Evolutionary conservation across 2,113 vertebrate species (phyloP), one percentile per base, ranked within the genome.

Genomic region (Thalassoma bifasciatum): DNA sequence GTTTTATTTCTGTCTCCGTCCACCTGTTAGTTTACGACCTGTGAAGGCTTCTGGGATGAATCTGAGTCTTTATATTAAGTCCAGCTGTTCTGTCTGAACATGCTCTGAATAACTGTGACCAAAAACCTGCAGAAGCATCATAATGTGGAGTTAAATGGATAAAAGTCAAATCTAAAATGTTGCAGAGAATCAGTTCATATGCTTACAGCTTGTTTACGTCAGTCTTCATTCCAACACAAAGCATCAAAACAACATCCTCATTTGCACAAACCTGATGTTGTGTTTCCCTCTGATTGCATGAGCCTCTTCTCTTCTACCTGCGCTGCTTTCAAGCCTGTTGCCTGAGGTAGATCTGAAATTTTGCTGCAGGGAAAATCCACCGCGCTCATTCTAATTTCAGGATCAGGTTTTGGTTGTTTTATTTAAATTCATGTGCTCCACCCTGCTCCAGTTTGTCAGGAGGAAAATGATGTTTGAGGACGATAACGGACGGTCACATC

Each of bases 341-440:
- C 62, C 50, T 13, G 2, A 56, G 40, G 44, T 38, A 8, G 16
- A 30, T 53, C 24, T 40, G 9, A 49, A 59, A 53, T 16, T 21
- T 47, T 47, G 58, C 74, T 61, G 22, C 64, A 34, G 78, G 66
- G 49, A 53, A 54, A 38, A 63, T 49, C 52, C 46, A 23, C 24
- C 0, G 0, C 17, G 14, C 42, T 57, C 34, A 50, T 46, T 62
- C 37, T 30, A 2, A 67, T 47, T 40, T 22, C 13, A 37, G 8
- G 22, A 2, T 23, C 62, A 22, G 8, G 13, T 38, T 30, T n/a
- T 4, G 4, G 13, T 14, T 14, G 22, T 24, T 66, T 77, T 38
- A 40, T 49, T 38, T 13, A 2, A 13, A 5, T 23, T 63, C 62
- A 44, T 47, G 40, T 36, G 53, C 24, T 9, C 40, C 40, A 19